A percentile compares a stretch with the other conserved stretches of the same genome.
Conservation (phyloP, 2,797 vertebrate species). For the Enteromius radiatus region DNA sequence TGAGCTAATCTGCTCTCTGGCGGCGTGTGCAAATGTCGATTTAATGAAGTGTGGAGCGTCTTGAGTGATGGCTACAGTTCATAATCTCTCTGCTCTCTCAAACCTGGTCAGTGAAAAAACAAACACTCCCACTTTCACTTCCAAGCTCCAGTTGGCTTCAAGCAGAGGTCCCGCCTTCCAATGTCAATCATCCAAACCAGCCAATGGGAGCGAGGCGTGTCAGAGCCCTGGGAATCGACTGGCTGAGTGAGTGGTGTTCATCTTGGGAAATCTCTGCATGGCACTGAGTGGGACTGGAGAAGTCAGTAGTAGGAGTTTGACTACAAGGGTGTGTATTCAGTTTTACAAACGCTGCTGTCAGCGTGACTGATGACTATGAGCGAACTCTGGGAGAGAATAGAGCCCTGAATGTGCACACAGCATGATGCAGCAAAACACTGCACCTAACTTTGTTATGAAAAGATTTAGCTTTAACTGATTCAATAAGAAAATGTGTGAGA, state of each 20-base stretch:
- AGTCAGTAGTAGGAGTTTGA: slow-evolving; percentile 59
- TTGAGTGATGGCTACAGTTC: slow-evolving; percentile 42
- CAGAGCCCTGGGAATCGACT: slow-evolving; percentile 58
- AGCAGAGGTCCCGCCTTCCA: slow-evolving; percentile 32
- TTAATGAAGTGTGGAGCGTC: slow-evolving; percentile 57
- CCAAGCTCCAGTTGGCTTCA: slow-evolving; percentile 45
- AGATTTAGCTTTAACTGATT: not conserved
- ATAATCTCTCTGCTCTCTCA: slow-evolving; percentile 53
- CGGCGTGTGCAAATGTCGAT: slow-evolving; percentile 30
- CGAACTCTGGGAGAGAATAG: slow-evolving; percentile 3
- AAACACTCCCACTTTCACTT: slow-evolving; percentile 46
- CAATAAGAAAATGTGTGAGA: not conserved
- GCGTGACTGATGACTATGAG: slow-evolving; percentile 43
- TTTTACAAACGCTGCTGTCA: slow-evolving; percentile 43
- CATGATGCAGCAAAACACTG: slow-evolving; percentile 32
- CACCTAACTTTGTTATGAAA: not conserved
- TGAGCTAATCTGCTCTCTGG: slow-evolving; percentile 53
- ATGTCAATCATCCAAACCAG: slow-evolving; percentile 41
- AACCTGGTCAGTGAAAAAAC: slow-evolving; percentile 42
- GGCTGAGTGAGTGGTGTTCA: slow-evolving; percentile 64
- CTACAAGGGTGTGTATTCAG: slow-evolving; percentile 53
- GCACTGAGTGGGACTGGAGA: slow-evolving; percentile 57
- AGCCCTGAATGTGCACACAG: not conserved
- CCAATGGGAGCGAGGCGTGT: slow-evolving; percentile 41
- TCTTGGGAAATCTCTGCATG: slow-evolving; percentile 66